Evolutionary conservation across 1,140 invertebrate genomes (phyloP).

Genomic region (Neodiprion lecontei): DNA sequence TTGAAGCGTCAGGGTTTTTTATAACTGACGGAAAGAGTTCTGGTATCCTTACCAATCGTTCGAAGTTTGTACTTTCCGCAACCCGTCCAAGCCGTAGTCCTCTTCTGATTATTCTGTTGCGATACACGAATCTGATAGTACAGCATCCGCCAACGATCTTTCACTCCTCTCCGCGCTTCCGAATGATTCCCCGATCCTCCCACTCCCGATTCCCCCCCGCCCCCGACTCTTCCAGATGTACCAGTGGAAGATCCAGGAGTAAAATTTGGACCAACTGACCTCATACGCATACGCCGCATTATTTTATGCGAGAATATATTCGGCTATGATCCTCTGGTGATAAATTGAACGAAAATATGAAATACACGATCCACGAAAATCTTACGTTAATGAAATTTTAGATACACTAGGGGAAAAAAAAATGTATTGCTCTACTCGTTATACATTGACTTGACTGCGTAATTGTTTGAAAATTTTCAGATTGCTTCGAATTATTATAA

Average conservation of each 20-base stretch:
- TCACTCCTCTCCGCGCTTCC: neutral
- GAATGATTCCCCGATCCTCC: neutral
- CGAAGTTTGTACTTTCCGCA: neutral
- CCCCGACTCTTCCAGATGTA: neutral
- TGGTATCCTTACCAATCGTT: neutral
- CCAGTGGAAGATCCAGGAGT: neutral
- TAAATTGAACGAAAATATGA: no score
- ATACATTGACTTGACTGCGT: no score
- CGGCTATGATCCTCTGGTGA: neutral
- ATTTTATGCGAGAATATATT: neutral
- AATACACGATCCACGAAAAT: no score
- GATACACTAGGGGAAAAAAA: no score
- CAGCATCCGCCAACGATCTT: slow-evolving; percentile 7
- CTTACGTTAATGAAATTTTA: no score
- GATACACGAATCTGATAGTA: slow-evolving; percentile 10
- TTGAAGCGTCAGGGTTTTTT: neutral
- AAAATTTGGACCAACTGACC: neutral
- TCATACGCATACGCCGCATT: slow-evolving; percentile 8
- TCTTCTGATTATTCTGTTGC: neutral
- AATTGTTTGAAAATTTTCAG: no score
- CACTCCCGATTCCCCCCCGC: neutral
- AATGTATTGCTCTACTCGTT: no score
- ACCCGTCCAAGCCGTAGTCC: neutral
- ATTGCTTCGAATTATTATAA: no score
- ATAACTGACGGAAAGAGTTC: neutral